Percentiles rank a stretch among this genome's conserved stretches.
Conservation (phyloP, 2,113 vertebrate species). For the Sinocyclocheilus anshuiensis region DNA sequence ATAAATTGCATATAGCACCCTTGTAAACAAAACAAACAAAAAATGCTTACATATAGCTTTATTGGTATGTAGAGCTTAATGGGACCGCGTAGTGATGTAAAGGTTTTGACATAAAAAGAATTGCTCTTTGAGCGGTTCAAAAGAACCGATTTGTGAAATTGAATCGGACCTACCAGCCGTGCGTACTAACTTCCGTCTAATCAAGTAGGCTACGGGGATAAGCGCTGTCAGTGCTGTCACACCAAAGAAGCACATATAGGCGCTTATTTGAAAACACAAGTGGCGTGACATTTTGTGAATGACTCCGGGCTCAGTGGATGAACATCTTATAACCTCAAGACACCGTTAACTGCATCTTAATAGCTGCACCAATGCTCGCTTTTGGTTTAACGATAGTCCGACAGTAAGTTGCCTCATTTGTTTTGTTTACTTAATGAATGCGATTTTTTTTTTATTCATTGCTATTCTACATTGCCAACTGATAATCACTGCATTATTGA, state of each 20-base stretch:
- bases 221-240: not conserved
- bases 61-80: not conserved
- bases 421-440: not conserved
- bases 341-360: not conserved
- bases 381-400: conserved; percentile 72
- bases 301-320: not conserved
- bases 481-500: not conserved
- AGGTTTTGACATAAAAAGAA: not conserved
- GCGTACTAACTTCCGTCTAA: not conserved
- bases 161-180: not conserved
- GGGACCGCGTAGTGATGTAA: not conserved
- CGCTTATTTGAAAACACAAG: not conserved
- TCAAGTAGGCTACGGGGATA: not conserved
- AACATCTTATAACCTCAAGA: not conserved
- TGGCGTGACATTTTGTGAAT: not conserved
- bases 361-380: conserved; percentile 54
- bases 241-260: not conserved
- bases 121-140: not conserved
- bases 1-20: not conserved
- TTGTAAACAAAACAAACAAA: not conserved
- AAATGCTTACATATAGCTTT: not conserved
- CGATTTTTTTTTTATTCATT: not conserved
- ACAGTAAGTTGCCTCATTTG: conserved; percentile 71
- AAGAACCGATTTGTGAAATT: not conserved
- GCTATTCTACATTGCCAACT: not conserved